phyloP scores from a whole-genome alignment of 30 jellyfish, hydroid and myxozoan species.

The Turritopsis rubra region DNA sequence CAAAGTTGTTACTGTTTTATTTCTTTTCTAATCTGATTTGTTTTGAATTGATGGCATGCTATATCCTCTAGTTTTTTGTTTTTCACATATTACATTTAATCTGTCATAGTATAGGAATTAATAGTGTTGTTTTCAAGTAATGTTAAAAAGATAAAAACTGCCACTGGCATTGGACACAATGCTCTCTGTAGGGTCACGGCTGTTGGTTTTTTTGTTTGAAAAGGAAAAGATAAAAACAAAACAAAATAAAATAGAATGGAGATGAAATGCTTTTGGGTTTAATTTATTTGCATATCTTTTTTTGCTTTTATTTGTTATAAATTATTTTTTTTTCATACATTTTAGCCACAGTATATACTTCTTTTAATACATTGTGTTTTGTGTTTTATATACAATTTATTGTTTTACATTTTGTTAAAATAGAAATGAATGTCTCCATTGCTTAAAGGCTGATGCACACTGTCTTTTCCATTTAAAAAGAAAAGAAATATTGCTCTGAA shows the following conservation, averaged over 20 bases:
- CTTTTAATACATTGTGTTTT: background rate
- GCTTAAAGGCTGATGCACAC: background rate
- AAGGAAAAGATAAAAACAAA: background rate
- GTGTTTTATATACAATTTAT: background rate
- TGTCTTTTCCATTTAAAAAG: background rate
- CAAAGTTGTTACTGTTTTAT: background rate
- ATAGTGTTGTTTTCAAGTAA: background rate
- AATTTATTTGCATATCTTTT: background rate
- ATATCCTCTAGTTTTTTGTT: background rate
- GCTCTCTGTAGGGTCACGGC: background rate
- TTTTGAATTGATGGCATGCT: background rate
- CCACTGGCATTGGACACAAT: background rate
- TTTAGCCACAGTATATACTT: background rate
- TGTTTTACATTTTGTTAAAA: background rate
- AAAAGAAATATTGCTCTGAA: too few relatives aligned
- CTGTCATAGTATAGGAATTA: background rate
- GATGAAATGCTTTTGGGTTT: background rate
- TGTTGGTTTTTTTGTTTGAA: background rate
- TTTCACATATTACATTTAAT: background rate
- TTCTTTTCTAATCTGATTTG: background rate
- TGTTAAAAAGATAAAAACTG: background rate
- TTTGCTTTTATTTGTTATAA: background rate
- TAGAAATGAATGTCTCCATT: background rate
- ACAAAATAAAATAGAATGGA: background rate
- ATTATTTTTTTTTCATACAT: background rate